Evolutionary conservation across 2,888 invertebrate species (phyloP).

Genomic region (Temnothorax rugatulus): DNA sequence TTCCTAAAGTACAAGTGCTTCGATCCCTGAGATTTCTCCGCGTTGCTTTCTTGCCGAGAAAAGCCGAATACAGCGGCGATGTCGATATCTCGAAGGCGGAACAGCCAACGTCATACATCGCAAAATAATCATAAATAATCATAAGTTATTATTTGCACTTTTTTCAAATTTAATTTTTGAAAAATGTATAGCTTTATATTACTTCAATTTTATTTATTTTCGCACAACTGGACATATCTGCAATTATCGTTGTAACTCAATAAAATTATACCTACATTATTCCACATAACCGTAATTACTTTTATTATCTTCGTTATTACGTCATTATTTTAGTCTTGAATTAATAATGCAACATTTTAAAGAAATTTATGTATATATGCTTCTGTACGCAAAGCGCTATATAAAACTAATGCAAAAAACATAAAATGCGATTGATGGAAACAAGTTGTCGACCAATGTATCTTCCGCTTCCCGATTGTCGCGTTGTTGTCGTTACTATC

Average conservation of each 20-base stretch:
- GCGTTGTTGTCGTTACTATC: constrained; percentile 22
- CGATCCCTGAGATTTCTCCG: constrained; percentile 66
- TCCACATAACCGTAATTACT: neutral
- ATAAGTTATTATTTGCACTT: neutral
- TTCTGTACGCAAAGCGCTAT: neutral
- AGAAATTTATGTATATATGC: neutral
- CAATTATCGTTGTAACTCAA: neutral
- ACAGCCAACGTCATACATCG: neutral
- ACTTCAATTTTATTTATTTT: neutral
- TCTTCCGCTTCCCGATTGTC: constrained; percentile 44
- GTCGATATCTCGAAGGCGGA: constrained; percentile 20
- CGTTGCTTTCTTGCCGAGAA: constrained; percentile 65
- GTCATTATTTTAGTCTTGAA: neutral
- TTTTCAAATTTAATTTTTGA: neutral
- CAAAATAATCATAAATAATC: constrained; percentile 2
- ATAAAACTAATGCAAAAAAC: neutral
- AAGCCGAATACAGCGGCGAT: constrained; percentile 34
- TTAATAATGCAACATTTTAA: neutral
- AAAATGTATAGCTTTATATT: neutral
- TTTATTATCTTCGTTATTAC: neutral
- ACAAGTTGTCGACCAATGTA: constrained; percentile 32
- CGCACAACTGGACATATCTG: neutral
- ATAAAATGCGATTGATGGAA: constrained; percentile 32
- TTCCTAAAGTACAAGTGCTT: constrained; percentile 64
- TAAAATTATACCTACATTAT: neutral